Evolutionary conservation across 2,888 invertebrate genomes (phyloP).

Genomic region (Acanthacorydalis orientalis): DNA sequence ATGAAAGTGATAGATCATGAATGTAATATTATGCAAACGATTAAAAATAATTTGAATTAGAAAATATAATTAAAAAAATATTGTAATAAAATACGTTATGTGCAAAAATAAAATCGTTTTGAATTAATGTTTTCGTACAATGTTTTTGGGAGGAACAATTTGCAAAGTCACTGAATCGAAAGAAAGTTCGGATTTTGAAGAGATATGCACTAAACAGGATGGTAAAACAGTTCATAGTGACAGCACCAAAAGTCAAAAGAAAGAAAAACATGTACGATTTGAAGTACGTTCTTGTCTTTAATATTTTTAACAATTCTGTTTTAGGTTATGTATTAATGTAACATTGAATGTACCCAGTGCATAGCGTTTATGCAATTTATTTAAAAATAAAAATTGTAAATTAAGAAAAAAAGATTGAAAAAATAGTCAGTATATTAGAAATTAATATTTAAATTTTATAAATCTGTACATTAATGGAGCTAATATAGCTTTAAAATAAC

Average conservation of each 20-base stretch:
- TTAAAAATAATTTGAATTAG: constrained; percentile 6
- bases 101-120: constrained; percentile 2
- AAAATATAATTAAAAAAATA: too few species aligned
- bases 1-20: too few species aligned
- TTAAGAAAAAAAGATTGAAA: too few species aligned
- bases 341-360: too few species aligned
- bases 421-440: too few species aligned
- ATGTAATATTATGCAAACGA: too few species aligned
- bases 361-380: too few species aligned
- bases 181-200: constrained; percentile 6
- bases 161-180: constrained; percentile 14
- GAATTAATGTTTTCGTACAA: constrained; percentile 8
- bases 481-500: too few species aligned
- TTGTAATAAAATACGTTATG: constrained; percentile 4
- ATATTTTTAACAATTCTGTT: not conserved
- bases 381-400: too few species aligned
- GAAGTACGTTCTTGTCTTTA: constrained; percentile 18
- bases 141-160: constrained; percentile 24
- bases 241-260: constrained; percentile 11
- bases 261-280: constrained; percentile 22
- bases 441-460: too few species aligned
- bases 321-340: not conserved
- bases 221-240: constrained; percentile 10
- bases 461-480: too few species aligned
- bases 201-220: constrained; percentile 8